Evolutionary conservation across 64 coral and sea anemone genomes (phyloP).

Genomic region (Stylophora pistillata): DNA sequence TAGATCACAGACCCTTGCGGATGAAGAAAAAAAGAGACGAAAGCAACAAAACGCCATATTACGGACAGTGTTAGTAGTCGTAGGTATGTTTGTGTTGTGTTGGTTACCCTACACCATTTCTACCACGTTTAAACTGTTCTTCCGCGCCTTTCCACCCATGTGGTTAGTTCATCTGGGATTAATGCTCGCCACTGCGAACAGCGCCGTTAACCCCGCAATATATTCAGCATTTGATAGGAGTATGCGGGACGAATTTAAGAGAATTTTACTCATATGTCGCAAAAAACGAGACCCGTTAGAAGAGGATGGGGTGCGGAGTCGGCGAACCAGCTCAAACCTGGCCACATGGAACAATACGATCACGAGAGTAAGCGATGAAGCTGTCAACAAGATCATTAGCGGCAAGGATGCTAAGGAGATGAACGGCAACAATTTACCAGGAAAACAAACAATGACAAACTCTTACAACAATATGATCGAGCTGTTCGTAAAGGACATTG

Average conservation of each 20-base stretch:
- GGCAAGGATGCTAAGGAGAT: too few relatives aligned
- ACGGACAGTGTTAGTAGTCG: constrained; percentile 65
- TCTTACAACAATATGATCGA: background rate
- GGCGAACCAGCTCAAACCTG: constrained; percentile 38
- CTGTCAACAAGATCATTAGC: constrained; percentile 14
- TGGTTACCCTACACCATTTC: constrained; percentile 80
- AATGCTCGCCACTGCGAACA: constrained; percentile 63
- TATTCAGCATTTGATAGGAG: constrained; percentile 75
- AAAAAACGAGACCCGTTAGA: background rate
- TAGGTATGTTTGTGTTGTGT: constrained; percentile 69
- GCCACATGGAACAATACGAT: constrained; percentile 13
- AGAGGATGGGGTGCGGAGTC: background rate
- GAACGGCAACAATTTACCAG: background rate
- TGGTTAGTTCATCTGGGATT: constrained; percentile 86
- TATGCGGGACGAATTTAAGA: constrained; percentile 25
- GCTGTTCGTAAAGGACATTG: constrained; percentile 4
- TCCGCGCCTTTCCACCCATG: constrained; percentile 33
- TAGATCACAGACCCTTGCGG: constrained; percentile 5
- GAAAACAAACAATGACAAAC: background rate
- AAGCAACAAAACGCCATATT: constrained; percentile 66
- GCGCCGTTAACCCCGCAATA: constrained; percentile 71
- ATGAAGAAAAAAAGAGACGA: constrained; percentile 43
- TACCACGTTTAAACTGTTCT: constrained; percentile 76
- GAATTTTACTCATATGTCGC: constrained; percentile 23
- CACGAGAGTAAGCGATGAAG: constrained; percentile 15